phyloP scores from a whole-genome alignment of 1,140 invertebrate species.

The Lordiphosa clarofinis region DNA sequence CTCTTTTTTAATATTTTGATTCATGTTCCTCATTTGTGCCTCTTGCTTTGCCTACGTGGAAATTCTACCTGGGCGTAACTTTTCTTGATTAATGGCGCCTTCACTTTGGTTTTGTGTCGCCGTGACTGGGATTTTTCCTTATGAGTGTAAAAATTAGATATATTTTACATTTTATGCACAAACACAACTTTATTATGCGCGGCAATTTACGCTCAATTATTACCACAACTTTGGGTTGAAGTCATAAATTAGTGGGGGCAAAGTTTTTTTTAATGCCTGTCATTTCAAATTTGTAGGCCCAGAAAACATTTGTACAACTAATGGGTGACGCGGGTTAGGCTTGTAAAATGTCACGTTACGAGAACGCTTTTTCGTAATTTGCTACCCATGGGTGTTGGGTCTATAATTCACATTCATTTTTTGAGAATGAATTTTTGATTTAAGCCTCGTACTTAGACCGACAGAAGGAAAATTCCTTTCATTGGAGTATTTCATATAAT shows the following conservation, averaged over 20 bases:
- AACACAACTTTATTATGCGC: constrained; percentile 63
- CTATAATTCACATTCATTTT: no score
- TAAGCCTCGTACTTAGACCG: no score
- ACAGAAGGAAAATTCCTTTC: no score
- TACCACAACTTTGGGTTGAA: constrained; percentile 22
- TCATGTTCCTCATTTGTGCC: constrained; percentile 67
- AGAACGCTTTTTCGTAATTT: no score
- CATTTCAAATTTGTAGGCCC: constrained; percentile 17
- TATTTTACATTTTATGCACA: constrained; percentile 54
- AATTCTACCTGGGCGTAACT: constrained; percentile 42
- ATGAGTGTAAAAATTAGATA: constrained; percentile 21
- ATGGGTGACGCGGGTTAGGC: constrained; percentile 8
- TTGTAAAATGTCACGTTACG: constrained; percentile 14
- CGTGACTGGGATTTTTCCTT: constrained; percentile 37
- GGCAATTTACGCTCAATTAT: constrained; percentile 71
- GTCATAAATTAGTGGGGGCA: constrained; percentile 40
- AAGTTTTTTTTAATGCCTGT: constrained; percentile 24
- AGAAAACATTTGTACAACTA: constrained; percentile 35
- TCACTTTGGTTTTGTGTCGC: constrained; percentile 32
- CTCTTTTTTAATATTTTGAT: constrained; percentile 45
- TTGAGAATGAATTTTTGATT: no score
- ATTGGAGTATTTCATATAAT: no score
- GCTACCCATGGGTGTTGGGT: no score
- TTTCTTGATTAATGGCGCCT: constrained; percentile 66
- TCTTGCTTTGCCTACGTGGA: constrained; percentile 40